Evolutionary conservation across 2,113 vertebrate species (phyloP), one percentile per base, ranked within the genome.

Genomic region (Hiodon alosoides): DNA sequence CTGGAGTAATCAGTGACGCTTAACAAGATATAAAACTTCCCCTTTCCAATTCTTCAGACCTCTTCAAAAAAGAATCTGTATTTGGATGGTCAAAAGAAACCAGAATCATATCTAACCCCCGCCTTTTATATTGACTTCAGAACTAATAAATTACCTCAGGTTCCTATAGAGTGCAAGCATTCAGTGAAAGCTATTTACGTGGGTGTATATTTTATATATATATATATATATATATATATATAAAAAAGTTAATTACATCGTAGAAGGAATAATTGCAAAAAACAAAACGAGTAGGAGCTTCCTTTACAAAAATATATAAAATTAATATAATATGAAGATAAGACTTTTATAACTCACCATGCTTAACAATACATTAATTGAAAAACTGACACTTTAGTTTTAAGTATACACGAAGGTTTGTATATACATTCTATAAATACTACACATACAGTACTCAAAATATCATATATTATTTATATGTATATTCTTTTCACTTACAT

Each of bases 301-400:
- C 83, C 87, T 93, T 89, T 94, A 94, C 92, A 95, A 94, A 94
- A 94, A 94, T 94, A 94, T 90, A 94, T 90, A 91, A 91, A 90
- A 91, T 90, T 88, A 89, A 54, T 57, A 67, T 57, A 86, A 91
- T 93, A 89, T 92, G 85, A 86, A 81, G 82, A 81, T 86, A 86
- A 88, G 92, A 91, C 87, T 91, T 89, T 90, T 93, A 92, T 95
- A 97, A 95, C 92, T 92, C 91, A 88, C 94, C 93, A 94, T 95
- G 94, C 95, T 93, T 92, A 90, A 91, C 93, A 93, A 95, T 90
- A 85, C 91, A 93, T 88, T 87, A 86, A 89, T 88, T 94, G 89
- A 90, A 94, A 94, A 94, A 95, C 92, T 96, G 93, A 93, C 93
- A 90, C 95, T 90, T 93, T 90, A 96, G 90, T 90, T 91, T 93